These are phyloP conservation scores for Columba guinea DNA, from an alignment of 2,797 vertebrate species.

Conservation along the genomic window DNA sequence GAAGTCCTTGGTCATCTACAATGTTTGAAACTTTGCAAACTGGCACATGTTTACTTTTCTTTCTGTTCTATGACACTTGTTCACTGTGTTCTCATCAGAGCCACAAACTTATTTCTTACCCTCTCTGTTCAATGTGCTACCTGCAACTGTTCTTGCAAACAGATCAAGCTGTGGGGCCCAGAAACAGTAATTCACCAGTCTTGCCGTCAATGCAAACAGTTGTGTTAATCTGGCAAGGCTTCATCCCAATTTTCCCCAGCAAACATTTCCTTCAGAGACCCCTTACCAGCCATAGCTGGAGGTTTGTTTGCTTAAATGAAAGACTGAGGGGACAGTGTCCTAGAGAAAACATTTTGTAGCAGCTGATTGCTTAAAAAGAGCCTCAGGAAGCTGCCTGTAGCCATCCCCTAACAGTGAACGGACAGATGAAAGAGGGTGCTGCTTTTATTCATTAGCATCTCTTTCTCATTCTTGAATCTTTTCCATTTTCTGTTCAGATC, in stretches of 20 bases:
- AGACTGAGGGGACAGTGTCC: not conserved
- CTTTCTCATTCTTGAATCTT: not conserved
- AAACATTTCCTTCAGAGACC: conserved; percentile 31
- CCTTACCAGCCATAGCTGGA: not conserved
- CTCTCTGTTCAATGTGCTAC: not conserved
- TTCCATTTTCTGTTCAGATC: not conserved
- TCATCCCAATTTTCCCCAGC: not conserved
- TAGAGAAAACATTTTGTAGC: conserved; percentile 23
- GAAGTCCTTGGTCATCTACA: not conserved
- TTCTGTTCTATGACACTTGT: not conserved
- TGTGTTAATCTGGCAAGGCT: conserved; percentile 19
- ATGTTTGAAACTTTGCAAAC: not conserved
- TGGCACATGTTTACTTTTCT: not conserved
- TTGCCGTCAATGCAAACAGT: not conserved
- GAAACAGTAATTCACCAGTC: conserved; percentile 12
- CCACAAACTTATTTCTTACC: not conserved
- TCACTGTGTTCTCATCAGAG: not conserved
- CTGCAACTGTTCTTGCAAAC: not conserved
- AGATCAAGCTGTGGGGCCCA: not conserved
- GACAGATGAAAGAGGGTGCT: not conserved
- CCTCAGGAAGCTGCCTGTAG: not conserved
- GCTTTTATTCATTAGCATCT: not conserved
- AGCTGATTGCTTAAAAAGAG: not conserved
- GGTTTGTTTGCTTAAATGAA: conserved; percentile 44
- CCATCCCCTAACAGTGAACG: not conserved